Evolutionary conservation across 2,797 vertebrate genomes (phyloP).

Genomic region (Avahi laniger): DNA sequence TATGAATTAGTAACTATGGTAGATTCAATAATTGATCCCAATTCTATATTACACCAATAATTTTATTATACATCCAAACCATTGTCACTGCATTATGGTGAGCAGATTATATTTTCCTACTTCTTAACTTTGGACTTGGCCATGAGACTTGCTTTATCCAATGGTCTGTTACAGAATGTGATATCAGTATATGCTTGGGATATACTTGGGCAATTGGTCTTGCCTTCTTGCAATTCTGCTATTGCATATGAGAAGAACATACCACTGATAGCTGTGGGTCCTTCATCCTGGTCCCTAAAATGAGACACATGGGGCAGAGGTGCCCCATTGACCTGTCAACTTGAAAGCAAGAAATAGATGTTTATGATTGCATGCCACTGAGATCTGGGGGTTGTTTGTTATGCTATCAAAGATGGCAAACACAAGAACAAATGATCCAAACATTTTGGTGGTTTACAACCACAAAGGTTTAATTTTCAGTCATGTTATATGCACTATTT

Average conservation of each 20-base stretch:
- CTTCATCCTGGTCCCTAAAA: not conserved
- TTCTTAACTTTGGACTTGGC: not conserved
- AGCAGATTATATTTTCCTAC: not conserved
- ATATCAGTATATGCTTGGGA: not conserved
- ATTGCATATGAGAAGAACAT: not conserved
- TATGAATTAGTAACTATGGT: not conserved
- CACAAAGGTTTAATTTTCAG: not conserved
- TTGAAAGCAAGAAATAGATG: slow-evolving; percentile 47
- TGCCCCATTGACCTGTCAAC: not conserved
- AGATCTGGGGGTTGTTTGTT: not conserved
- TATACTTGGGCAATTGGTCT: not conserved
- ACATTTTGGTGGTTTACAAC: not conserved
- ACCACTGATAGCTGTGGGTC: not conserved
- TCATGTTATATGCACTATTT: not conserved
- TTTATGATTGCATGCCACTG: not conserved
- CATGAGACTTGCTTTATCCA: not conserved
- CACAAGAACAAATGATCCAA: not conserved
- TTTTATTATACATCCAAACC: not conserved
- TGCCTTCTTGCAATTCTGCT: not conserved
- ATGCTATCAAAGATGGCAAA: not conserved
- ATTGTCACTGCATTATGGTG: not conserved
- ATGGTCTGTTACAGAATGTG: not conserved
- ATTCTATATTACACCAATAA: not conserved
- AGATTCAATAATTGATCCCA: not conserved
- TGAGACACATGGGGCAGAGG: not conserved